Evolutionary conservation across 2,113 vertebrate species (phyloP).

Genomic region (Tenrec ecaudatus): DNA sequence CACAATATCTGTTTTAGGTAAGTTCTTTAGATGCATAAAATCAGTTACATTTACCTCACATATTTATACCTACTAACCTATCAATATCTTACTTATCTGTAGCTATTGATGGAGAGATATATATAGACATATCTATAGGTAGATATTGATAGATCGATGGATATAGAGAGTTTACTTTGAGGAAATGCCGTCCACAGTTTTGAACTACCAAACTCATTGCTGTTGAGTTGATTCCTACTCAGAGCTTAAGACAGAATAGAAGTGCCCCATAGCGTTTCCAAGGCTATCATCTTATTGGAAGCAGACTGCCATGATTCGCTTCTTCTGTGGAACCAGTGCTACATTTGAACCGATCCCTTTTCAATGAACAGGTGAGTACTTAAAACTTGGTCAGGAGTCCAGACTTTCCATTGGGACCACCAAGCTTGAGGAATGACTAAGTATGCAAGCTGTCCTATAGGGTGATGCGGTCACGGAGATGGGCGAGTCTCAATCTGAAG

Average conservation of each 20-base stretch:
- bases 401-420: rapidly evolving
- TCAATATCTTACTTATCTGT: too few species aligned
- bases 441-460: not conserved
- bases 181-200: not conserved
- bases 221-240: too few species aligned
- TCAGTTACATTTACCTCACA: too few species aligned
- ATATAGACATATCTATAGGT: too few species aligned
- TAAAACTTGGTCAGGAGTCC: not conserved
- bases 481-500: not conserved
- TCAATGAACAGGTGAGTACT: not conserved
- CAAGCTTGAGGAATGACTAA: not conserved
- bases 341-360: not conserved
- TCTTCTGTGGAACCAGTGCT: not conserved
- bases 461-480: not conserved
- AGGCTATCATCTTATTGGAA: too few species aligned
- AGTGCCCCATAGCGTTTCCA: too few species aligned
- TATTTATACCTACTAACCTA: too few species aligned
- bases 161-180: not conserved
- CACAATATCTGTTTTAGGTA: not conserved
- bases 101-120: too few species aligned
- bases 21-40: too few species aligned
- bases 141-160: not conserved
- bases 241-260: too few species aligned
- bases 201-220: not conserved
- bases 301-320: not conserved